Base-by-base conservation (phyloP, 2,888 invertebrate genomes). In the Melieria omissa region DNA sequence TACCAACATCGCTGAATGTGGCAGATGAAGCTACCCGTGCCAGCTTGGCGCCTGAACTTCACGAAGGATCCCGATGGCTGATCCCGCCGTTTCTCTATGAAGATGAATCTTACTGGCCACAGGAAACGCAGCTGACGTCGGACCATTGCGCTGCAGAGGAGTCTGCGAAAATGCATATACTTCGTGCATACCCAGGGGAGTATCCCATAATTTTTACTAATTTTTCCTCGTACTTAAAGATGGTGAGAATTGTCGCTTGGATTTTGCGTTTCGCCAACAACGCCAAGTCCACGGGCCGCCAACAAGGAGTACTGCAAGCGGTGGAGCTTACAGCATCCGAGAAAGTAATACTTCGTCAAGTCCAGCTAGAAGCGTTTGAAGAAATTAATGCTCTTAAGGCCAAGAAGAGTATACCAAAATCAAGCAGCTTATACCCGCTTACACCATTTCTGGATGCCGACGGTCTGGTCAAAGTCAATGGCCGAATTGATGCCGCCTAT, bases 231-330 rank as follows among this genome's bases (percentile, higher is more conserved):
- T 46, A 72, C 14, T 9, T 58, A 54, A 72, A 72, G 81, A 8
- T 80, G 45, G 4, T 79, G 78, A 49, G 81, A 70, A 45, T 77
- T 60, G 8, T 77, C 81, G 44, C 72, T 73, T 4, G 79, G 77
- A 46, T 79, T 77, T 41, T 29, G 41, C 47, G 65, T 5, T 65
- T 66, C 57, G 16, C 46, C 12, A 44, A 46, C 9, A 52, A 52
- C 29, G 52, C 52, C 29, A 42, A 12, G 42, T 41, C 47, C 29
- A 4, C 5, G 6, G 7, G 9, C 16, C 45, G 44, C 8, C 62
- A 46, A n/a, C 44, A 16, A 4, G 45, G 62, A 2, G 45, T 46
- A 62, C 46, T 62, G 8, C 10, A n/a, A n/a, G 44, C 64, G 7
- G 7, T 42, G 4, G 42, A 64, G n/a, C 42, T 52, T 1, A 7